These are phyloP conservation scores for Tridacna gigas DNA, from an alignment of 2,888 invertebrate genomes.

Conservation along the genomic window DNA sequence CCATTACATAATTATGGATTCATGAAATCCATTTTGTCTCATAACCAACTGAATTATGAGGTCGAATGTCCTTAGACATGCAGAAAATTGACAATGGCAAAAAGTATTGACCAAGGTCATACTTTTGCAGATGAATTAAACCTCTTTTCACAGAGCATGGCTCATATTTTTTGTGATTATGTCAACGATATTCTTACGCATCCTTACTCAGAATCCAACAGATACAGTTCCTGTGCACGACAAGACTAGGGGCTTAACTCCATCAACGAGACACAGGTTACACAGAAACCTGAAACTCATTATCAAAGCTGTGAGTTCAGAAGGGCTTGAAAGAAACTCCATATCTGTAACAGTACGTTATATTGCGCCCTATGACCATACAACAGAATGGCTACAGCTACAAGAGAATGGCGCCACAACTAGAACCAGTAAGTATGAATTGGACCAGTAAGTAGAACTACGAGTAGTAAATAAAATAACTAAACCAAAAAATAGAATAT, in stretches of 20 bases:
- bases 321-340: constrained; percentile 24
- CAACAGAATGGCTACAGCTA: constrained; percentile 52
- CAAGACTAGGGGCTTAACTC: background rate
- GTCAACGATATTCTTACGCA: background rate
- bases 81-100: no score
- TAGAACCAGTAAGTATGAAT: constrained; percentile 50
- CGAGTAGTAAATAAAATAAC: no score
- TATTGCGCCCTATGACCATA: constrained; percentile 45
- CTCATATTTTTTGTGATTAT: background rate
- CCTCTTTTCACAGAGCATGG: background rate
- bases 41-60: no score
- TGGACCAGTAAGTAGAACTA: constrained; percentile 33
- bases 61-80: no score
- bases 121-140: background rate
- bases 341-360: constrained; percentile 46
- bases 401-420: constrained; percentile 53
- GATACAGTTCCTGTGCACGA: background rate
- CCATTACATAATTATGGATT: no score
- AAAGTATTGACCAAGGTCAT: no score
- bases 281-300: constrained; percentile 9
- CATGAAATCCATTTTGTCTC: no score
- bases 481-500: no score
- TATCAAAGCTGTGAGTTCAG: constrained; percentile 28
- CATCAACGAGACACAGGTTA: background rate
- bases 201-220: background rate